phyloP scores from a whole-genome alignment of 1,140 invertebrate genomes.

The Thaumatotibia leucotreta region DNA sequence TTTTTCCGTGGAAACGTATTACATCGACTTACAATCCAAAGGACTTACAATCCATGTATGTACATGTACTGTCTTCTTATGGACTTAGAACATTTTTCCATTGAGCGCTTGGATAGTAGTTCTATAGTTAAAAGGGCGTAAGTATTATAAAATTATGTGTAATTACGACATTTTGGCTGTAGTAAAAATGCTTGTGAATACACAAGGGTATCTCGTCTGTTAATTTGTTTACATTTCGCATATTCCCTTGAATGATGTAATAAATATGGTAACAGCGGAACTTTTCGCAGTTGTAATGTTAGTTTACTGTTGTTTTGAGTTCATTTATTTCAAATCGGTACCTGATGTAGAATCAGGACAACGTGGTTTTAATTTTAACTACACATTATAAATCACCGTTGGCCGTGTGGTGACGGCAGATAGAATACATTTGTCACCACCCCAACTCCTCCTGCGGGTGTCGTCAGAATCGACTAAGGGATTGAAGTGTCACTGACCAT shows the following conservation, averaged over 20 bases:
- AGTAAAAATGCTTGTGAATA: conserved; percentile 30
- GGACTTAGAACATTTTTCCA: neutral
- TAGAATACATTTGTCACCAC: no score
- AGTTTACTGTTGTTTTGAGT: no score
- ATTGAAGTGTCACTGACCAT: no score
- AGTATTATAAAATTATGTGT: neutral
- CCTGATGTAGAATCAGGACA: no score
- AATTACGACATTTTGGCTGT: conserved; percentile 16
- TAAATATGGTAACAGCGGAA: neutral
- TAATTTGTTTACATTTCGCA: conserved; percentile 57
- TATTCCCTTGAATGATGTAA: conserved; percentile 22
- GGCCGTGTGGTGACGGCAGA: no score
- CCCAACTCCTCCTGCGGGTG: no score
- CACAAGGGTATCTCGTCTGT: conserved; percentile 35
- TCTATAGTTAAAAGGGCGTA: neutral
- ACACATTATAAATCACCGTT: no score
- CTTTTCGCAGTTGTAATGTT: neutral
- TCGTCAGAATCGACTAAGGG: no score
- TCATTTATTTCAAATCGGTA: no score
- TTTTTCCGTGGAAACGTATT: neutral
- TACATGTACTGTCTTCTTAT: neutral
- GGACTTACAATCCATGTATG: neutral
- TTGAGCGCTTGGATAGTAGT: neutral
- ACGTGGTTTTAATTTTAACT: no score
- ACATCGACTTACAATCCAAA: neutral